These are phyloP conservation scores for Delphinus delphis DNA, from an alignment of 2,113 vertebrate species.

Conservation along the genomic window DNA sequence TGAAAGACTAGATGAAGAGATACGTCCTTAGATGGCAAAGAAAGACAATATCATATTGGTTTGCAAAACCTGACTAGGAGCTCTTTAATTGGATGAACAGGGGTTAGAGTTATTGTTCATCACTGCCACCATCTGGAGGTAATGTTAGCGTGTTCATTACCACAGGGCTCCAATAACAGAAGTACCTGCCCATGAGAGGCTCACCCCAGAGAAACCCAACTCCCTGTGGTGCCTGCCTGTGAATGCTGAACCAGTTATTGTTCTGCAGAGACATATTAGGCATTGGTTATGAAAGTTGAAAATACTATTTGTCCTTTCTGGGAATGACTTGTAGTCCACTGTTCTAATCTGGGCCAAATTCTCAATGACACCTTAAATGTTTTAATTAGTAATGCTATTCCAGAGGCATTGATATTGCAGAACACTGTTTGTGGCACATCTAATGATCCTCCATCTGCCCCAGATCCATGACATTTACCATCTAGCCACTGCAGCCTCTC, in stretches of 20 bases:
- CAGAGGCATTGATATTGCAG: background rate
- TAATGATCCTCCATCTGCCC: background rate
- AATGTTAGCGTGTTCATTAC: slow-evolving; percentile 28
- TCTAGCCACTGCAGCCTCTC: background rate
- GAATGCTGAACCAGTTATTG: background rate
- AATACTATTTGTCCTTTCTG: slow-evolving; percentile 21
- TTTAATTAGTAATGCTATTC: slow-evolving; percentile 18
- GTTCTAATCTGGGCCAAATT: slow-evolving; percentile 27
- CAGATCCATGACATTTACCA: background rate
- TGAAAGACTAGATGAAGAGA: background rate
- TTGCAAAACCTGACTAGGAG: background rate
- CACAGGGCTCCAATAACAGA: background rate
- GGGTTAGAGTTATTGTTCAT: slow-evolving; percentile 42
- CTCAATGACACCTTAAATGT: background rate
- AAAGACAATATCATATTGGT: slow-evolving; percentile 21
- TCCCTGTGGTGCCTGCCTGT: background rate
- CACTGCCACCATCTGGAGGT: slow-evolving; percentile 46
- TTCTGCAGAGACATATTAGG: slow-evolving; percentile 9
- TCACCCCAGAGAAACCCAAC: slow-evolving; percentile 12
- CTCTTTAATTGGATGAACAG: slow-evolving; percentile 41
- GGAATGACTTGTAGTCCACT: background rate
- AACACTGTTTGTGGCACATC: background rate
- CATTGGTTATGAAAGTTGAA: slow-evolving; percentile 7
- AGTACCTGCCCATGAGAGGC: background rate
- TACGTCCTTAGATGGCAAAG: background rate